Percentiles rank a stretch among this genome's conserved stretches.
Evolutionary conservation across 2,113 vertebrate species (phyloP).

Genomic region (Saguinus midas): DNA sequence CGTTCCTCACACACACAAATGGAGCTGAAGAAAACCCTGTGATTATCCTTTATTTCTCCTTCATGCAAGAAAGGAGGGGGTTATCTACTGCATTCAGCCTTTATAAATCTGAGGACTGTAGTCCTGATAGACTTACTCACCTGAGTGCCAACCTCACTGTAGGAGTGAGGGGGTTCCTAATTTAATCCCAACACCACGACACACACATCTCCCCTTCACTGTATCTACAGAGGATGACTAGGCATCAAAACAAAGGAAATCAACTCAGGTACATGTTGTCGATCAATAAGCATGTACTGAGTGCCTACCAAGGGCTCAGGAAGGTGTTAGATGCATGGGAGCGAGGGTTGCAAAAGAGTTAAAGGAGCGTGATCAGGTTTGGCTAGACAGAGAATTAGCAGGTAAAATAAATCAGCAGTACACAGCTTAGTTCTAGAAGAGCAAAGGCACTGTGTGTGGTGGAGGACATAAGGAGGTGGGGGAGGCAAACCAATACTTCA

Average conservation of each 20-base stretch:
- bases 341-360: background rate
- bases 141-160: background rate
- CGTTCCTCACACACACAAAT: background rate
- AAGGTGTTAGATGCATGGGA: background rate
- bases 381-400: background rate
- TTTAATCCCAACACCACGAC: background rate
- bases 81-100: background rate
- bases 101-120: background rate
- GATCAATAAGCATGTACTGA: background rate
- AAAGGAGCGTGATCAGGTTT: background rate
- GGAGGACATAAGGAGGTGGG: too few relatives aligned
- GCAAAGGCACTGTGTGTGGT: background rate
- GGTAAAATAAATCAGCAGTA: background rate
- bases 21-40: background rate
- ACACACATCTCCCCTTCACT: background rate
- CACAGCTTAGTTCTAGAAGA: background rate
- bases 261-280: background rate
- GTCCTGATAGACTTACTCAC: background rate
- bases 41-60: constrained; percentile 62
- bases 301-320: background rate
- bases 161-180: background rate
- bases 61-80: constrained; percentile 10
- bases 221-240: background rate
- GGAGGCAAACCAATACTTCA: background rate
- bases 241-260: background rate